phyloP scores from a whole-genome alignment of 2,797 vertebrate genomes.

The Urophycis tenuis region DNA sequence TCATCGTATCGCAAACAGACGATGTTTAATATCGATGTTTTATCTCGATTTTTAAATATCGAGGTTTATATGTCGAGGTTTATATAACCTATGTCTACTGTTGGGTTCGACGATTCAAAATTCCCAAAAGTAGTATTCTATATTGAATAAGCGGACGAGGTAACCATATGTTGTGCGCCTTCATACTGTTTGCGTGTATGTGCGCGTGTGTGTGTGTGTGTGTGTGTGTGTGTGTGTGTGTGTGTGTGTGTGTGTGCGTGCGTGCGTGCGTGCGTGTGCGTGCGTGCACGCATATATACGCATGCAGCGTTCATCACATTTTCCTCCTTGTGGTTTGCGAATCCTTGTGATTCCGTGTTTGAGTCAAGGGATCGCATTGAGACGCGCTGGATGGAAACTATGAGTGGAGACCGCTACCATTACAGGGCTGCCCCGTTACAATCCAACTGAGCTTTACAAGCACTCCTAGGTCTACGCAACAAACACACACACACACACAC shows the following conservation, averaged over 20 bases:
- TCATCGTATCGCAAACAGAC: not conserved
- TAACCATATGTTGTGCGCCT: no score
- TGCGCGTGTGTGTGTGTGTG: slow-evolving; percentile 5
- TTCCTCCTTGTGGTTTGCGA: slow-evolving; percentile 9
- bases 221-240: slow-evolving; percentile 10
- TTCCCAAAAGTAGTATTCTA: not conserved
- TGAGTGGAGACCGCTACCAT: not conserved
- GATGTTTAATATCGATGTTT: no score
- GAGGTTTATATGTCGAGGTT: no score
- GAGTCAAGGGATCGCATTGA: slow-evolving; percentile 37
- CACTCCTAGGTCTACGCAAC: no score
- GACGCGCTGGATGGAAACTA: slow-evolving; percentile 52
- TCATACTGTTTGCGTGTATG: slow-evolving; percentile 8
- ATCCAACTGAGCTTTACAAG: no score
- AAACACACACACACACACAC: no score
- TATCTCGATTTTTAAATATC: no score
- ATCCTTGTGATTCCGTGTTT: slow-evolving; percentile 49
- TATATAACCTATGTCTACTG: not conserved
- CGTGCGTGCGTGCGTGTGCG: not conserved
- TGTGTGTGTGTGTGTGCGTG: not conserved
- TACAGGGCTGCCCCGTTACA: not conserved
- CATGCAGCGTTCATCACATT: slow-evolving; percentile 13
- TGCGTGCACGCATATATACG: not conserved
- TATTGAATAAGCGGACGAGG: not conserved
- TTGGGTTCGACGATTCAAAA: not conserved